Evolutionary conservation across 2,113 vertebrate species (phyloP), one percentile per base, ranked within the genome.

Genomic region (Antennarius striatus): DNA sequence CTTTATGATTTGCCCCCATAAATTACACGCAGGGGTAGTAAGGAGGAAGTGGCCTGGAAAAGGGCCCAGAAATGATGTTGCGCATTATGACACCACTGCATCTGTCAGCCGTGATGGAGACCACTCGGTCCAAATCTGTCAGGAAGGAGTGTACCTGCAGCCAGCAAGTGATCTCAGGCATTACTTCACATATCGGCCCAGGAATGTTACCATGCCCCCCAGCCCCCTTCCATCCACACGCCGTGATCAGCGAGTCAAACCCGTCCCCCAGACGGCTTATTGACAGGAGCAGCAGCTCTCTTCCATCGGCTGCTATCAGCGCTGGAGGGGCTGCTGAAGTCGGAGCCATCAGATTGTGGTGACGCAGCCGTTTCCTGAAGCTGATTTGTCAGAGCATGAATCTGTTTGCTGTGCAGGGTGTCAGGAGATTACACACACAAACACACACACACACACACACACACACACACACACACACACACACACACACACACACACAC

Each of bases 271-370:
- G 83, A 75, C 75, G 81, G 77, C 69, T 70, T 58, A 88, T 78
- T 81, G 88, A 86, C 82, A 83, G 79, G 68, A 81, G 83, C 81
- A 72, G 80, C 66, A 49, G 52, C 76, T 83, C 69, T 65, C 85
- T 81, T 88, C 80, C 79, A 91, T 92, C 90, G 88, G 84, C 68
- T 85, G 82, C 85, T 90, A 88, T 68, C 82, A 84, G 73, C 55
- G 63, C 76, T 88, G 30, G 51, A 81, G 74, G 32, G 54, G 78
- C 61, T 83, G 77, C 60, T 50, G 77, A 70, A 79, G 71, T 70
- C 66, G 36, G 73, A 36, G 32, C 32, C 32, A 36, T 36, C 32
- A 36, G 32, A 36, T 36, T 36, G 32, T 7, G 32, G 32, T 62
- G 65, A 80, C 72, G 57, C 75, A 75, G 67, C 55, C 77, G 64